phyloP scores from a whole-genome alignment of 2,797 vertebrate genomes.

The Knipowitschia caucasica region DNA sequence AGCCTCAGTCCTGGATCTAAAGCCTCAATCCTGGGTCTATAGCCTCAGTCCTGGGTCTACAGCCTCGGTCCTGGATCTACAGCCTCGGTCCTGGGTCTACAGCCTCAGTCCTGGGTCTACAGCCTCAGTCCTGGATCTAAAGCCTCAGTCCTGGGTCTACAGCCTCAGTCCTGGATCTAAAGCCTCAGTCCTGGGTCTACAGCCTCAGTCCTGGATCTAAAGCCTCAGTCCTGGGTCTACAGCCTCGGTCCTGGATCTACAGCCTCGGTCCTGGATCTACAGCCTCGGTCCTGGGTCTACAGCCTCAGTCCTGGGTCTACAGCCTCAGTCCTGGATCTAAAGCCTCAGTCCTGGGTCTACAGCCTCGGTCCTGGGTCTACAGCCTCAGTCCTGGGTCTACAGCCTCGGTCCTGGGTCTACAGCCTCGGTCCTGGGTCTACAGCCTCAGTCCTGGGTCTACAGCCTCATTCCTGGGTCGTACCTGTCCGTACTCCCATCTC shows the following conservation, averaged over 20 bases:
- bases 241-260: background rate
- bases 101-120: background rate
- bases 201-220: too few relatives aligned
- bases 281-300: background rate
- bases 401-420: background rate
- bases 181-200: too few relatives aligned
- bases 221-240: too few relatives aligned
- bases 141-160: background rate
- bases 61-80: too few relatives aligned
- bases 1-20: background rate
- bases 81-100: too few relatives aligned
- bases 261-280: background rate
- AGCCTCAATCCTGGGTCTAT: background rate
- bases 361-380: too few relatives aligned
- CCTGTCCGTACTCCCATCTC: conserved; percentile 54
- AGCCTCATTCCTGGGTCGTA: conserved; percentile 10
- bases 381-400: background rate
- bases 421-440: background rate
- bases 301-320: background rate
- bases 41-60: background rate
- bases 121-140: background rate
- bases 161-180: background rate
- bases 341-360: too few relatives aligned
- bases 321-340: background rate
- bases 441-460: background rate